Evolutionary conservation across 1,140 invertebrate genomes (phyloP).

Genomic region (Drosophila bipectinata): DNA sequence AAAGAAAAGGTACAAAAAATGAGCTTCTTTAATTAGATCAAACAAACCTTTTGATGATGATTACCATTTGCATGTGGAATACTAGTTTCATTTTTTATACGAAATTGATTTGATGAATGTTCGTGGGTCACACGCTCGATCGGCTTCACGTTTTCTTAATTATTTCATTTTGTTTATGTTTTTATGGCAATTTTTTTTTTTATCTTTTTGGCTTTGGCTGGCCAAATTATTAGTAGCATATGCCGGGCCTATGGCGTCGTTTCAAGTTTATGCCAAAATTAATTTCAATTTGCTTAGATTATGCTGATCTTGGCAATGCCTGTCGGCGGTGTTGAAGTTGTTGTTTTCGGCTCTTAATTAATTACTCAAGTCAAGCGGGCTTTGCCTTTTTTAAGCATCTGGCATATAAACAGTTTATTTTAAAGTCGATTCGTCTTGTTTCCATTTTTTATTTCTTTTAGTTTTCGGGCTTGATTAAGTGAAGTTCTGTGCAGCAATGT

Average conservation of each 20-base stretch:
- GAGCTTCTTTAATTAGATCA: conserved; percentile 71
- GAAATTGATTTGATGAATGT: conserved; percentile 53
- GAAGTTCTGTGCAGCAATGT: not conserved
- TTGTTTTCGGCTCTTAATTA: conserved; percentile 25
- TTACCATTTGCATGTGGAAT: conserved; percentile 59
- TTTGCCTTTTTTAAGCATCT: conserved; percentile 28
- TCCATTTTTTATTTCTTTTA: not conserved
- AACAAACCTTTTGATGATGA: conserved; percentile 39
- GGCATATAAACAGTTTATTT: conserved; percentile 35
- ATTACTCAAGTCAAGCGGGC: conserved; percentile 26
- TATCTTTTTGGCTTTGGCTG: conserved; percentile 31
- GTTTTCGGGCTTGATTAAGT: not conserved
- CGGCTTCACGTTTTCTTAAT: conserved; percentile 34
- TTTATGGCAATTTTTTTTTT: conserved; percentile 3
- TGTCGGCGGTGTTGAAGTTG: conserved; percentile 21
- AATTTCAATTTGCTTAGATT: conserved; percentile 57
- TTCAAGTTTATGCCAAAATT: conserved; percentile 56
- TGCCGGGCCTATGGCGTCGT: conserved; percentile 55
- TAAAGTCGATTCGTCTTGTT: not conserved
- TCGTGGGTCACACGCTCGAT: conserved; percentile 67
- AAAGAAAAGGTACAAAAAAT: conserved; percentile 10
- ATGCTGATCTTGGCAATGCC: conserved; percentile 42
- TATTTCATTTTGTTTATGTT: conserved; percentile 25
- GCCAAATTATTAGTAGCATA: conserved; percentile 29
- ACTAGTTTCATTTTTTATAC: conserved; percentile 43